These are phyloP conservation scores for Onthophagus taurus DNA, from an alignment of 1,140 invertebrate species.

Conservation along the genomic window DNA sequence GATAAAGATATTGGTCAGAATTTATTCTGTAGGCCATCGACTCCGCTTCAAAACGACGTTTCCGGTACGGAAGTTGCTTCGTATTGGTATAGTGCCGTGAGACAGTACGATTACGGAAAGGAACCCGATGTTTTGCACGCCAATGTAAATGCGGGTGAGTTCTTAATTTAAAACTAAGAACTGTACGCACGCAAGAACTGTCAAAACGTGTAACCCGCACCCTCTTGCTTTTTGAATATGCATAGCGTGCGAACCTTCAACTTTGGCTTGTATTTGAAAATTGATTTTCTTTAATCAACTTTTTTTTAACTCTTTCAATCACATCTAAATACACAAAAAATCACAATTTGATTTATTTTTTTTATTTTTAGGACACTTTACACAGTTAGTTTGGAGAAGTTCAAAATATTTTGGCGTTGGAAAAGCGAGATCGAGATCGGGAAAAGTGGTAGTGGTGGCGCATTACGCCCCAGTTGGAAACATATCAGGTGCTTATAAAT, in stretches of 20 bases:
- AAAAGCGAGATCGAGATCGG: conserved; percentile 63
- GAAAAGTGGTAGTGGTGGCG: conserved; percentile 70
- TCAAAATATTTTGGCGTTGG: conserved; percentile 73
- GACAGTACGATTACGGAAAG: conserved; percentile 62
- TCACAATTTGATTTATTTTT: too few species aligned
- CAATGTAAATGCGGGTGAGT: conserved; percentile 65
- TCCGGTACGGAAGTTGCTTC: conserved; percentile 64
- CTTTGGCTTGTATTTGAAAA: too few species aligned
- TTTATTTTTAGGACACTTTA: conserved; percentile 91
- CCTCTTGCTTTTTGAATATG: too few species aligned
- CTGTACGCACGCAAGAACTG: too few species aligned
- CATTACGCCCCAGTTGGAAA: conserved; percentile 74
- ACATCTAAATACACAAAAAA: too few species aligned
- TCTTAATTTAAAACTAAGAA: conserved; percentile 2
- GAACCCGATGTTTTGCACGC: conserved; percentile 62
- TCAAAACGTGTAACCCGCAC: too few species aligned
- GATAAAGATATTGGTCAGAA: conserved; percentile 67
- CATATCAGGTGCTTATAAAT: conserved; percentile 61
- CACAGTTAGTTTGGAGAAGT: conserved; percentile 80
- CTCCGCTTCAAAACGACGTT: conserved; percentile 52
- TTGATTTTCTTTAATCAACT: too few species aligned
- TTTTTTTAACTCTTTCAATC: too few species aligned
- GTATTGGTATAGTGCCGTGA: conserved; percentile 79
- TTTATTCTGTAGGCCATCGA: conserved; percentile 61
- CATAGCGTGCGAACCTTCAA: too few species aligned